Evolutionary conservation across 1,140 invertebrate species (phyloP).

Genomic region (Dreissena polymorpha): DNA sequence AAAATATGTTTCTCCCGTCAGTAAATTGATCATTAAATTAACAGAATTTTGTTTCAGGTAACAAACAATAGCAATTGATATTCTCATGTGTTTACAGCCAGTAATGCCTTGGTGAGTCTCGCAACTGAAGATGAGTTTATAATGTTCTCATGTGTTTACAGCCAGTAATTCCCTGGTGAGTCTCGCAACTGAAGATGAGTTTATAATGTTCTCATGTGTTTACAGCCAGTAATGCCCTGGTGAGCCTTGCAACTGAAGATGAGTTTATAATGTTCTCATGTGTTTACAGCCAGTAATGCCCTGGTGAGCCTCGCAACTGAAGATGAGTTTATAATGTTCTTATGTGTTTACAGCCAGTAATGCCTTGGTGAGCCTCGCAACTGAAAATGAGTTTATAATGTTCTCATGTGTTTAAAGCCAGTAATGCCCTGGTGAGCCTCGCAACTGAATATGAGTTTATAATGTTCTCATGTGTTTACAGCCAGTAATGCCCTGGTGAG

Average conservation of each 20-base stretch:
- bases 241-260: conserved; percentile 59
- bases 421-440: conserved; percentile 58
- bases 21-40: too few relatives aligned
- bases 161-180: conserved; percentile 58
- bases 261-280: conserved; percentile 60
- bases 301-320: conserved; percentile 62
- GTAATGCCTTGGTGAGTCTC: conserved; percentile 58
- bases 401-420: conserved; percentile 29
- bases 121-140: conserved; percentile 65
- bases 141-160: conserved; percentile 39
- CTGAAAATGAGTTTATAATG: conserved; percentile 65
- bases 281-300: conserved; percentile 53
- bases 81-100: conserved; percentile 31
- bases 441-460: conserved; percentile 65
- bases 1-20: too few relatives aligned
- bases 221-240: conserved; percentile 58
- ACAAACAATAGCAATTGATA: too few relatives aligned
- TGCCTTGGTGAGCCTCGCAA: conserved; percentile 60
- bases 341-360: conserved; percentile 44
- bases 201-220: conserved; percentile 56
- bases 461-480: conserved; percentile 39
- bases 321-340: conserved; percentile 62
- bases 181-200: conserved; percentile 61
- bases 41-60: too few relatives aligned
- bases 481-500: conserved; percentile 58